Percentiles rank a stretch among this genome's conserved stretches.
phyloP scores from a whole-genome alignment of 2,888 invertebrate species.

The Sinelater perroti region DNA sequence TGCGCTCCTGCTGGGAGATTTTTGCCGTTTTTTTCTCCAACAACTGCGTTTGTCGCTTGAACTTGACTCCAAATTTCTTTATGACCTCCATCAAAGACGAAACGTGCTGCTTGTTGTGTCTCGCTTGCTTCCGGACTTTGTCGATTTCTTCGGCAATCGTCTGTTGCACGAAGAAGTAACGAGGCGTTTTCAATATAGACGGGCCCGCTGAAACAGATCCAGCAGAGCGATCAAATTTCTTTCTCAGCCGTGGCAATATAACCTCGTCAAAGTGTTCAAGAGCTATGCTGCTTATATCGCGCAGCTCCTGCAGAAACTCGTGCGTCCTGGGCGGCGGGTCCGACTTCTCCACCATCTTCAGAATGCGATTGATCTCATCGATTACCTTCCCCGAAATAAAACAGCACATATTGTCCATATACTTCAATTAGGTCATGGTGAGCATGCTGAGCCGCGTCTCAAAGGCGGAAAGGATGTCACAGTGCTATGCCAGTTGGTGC shows the following conservation, averaged over 20 bases:
- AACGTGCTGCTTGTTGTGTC: constrained; percentile 53
- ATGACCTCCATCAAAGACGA: constrained; percentile 54
- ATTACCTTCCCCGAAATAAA: constrained; percentile 94
- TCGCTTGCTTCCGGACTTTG: constrained; percentile 55
- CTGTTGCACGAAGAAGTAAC: constrained; percentile 41
- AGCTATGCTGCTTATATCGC: constrained; percentile 94
- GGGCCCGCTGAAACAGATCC: not conserved
- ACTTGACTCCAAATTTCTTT: constrained; percentile 57
- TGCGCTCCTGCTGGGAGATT: constrained; percentile 64
- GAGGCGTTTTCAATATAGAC: constrained; percentile 37
- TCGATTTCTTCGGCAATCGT: constrained; percentile 49
- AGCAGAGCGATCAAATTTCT: constrained; percentile 43
- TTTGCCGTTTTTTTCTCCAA: constrained; percentile 65
- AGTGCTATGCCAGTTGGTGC: constrained; percentile 87
- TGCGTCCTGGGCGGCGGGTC: constrained; percentile 80
- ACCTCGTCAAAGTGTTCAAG: constrained; percentile 96
- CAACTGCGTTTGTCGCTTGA: constrained; percentile 64
- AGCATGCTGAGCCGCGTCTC: constrained; percentile 92
- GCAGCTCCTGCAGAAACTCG: constrained; percentile 81
- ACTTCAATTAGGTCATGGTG: constrained; percentile 91
- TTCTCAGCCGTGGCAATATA: constrained; percentile 67
- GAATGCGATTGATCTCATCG: constrained; percentile 84
- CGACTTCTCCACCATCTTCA: constrained; percentile 73
- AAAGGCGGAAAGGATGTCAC: constrained; percentile 87
- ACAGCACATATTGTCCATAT: constrained; percentile 87